These are phyloP conservation scores for Lucilia cuprina DNA, from an alignment of 1,140 invertebrate genomes.

Conservation along the genomic window DNA sequence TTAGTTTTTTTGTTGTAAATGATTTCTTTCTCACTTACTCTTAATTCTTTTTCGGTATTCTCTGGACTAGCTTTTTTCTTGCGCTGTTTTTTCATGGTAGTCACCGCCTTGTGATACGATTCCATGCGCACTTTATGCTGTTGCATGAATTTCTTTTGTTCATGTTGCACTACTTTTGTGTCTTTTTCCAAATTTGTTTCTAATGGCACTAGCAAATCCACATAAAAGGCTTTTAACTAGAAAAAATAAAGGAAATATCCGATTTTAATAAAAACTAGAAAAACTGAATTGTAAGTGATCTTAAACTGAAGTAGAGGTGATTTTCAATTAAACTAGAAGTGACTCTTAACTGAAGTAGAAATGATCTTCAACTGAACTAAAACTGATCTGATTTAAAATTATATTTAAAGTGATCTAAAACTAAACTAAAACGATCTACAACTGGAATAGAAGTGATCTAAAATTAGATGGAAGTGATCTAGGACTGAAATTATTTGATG, in stretches of 20 bases:
- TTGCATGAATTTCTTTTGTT: slow-evolving; percentile 89
- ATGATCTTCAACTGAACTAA: too few relatives aligned
- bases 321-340: too few relatives aligned
- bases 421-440: too few relatives aligned
- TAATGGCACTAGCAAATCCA: slow-evolving; percentile 87
- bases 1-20: not conserved
- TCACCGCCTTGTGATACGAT: slow-evolving; percentile 86
- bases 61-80: slow-evolving; percentile 83
- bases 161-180: slow-evolving; percentile 91
- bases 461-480: too few relatives aligned
- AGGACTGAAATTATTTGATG: too few relatives aligned
- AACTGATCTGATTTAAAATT: too few relatives aligned
- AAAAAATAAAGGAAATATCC: slow-evolving; percentile 44
- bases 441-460: too few relatives aligned
- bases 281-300: too few relatives aligned
- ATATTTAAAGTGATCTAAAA: too few relatives aligned
- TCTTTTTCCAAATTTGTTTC: slow-evolving; percentile 93
- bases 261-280: too few relatives aligned
- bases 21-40: slow-evolving; percentile 64
- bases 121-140: slow-evolving; percentile 88
- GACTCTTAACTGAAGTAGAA: too few relatives aligned
- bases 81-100: slow-evolving; percentile 86
- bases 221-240: slow-evolving; percentile 92
- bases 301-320: too few relatives aligned
- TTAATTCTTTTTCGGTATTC: slow-evolving; percentile 88